phyloP scores from a whole-genome alignment of 2,113 vertebrate species.

The Antigone vipio region DNA sequence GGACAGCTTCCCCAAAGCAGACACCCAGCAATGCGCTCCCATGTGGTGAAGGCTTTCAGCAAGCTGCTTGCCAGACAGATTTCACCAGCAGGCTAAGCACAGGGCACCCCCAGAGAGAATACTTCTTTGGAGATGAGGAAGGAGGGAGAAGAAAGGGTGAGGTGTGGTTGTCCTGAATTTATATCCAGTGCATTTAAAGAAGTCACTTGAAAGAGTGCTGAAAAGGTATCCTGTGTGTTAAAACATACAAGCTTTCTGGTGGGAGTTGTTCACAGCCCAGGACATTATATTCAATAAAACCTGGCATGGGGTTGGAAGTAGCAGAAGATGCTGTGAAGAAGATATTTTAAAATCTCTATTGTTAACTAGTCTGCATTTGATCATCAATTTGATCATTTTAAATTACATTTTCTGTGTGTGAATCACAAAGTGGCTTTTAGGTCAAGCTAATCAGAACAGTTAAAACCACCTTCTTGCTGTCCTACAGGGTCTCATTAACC shows the following conservation, averaged over 20 bases:
- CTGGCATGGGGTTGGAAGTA: background rate
- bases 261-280: background rate
- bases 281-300: slow-evolving; percentile 3
- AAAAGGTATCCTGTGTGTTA: background rate
- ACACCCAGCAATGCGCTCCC: background rate
- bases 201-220: background rate
- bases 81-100: background rate
- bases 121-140: background rate
- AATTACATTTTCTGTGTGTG: slow-evolving; percentile 29
- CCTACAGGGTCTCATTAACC: slow-evolving; percentile 47
- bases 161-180: rapidly evolving
- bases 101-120: background rate
- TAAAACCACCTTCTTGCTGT: slow-evolving; percentile 32
- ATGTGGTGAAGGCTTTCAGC: background rate
- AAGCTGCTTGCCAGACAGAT: background rate
- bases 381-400: slow-evolving; percentile 12
- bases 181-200: background rate
- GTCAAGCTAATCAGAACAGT: slow-evolving; percentile 51
- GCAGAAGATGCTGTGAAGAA: background rate
- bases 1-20: background rate
- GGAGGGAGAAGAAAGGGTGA: background rate
- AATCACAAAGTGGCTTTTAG: slow-evolving; percentile 38
- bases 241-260: background rate
- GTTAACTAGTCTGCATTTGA: slow-evolving; percentile 20
- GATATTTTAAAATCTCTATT: slow-evolving; percentile 20